These are phyloP conservation scores for Leptopilina clavipes DNA, from an alignment of 1,140 invertebrate species.

Conservation along the genomic window DNA sequence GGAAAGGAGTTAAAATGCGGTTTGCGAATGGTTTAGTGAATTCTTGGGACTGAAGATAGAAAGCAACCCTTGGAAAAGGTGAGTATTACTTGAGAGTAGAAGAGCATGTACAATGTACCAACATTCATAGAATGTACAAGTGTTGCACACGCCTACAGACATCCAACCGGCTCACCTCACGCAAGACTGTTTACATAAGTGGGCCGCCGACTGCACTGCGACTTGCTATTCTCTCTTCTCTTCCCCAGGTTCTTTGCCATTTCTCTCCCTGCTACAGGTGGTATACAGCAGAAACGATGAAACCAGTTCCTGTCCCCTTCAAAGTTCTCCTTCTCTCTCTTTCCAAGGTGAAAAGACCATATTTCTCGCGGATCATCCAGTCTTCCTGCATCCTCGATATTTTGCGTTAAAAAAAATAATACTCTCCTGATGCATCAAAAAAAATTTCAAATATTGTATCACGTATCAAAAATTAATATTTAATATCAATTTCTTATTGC, in stretches of 20 bases:
- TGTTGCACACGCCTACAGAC: constrained; percentile 56
- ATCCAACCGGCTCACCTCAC: constrained; percentile 61
- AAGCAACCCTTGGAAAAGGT: constrained; percentile 4
- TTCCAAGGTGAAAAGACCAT: constrained; percentile 37
- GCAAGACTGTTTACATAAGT: constrained; percentile 67
- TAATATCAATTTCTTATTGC: no score
- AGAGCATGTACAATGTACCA: neutral
- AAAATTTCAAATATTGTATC: no score
- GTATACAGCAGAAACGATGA: constrained; percentile 40
- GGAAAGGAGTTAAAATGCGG: constrained; percentile 14
- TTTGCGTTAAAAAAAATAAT: neutral
- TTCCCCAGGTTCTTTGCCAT: constrained; percentile 6
- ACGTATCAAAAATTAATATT: neutral
- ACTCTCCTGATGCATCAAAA: neutral
- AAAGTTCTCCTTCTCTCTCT: constrained; percentile 25
- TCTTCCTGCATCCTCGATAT: neutral
- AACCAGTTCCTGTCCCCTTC: constrained; percentile 44
- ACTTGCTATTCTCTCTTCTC: constrained; percentile 38
- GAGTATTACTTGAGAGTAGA: neutral
- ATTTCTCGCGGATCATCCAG: constrained; percentile 48
- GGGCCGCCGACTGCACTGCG: constrained; percentile 44
- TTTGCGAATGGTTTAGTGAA: neutral
- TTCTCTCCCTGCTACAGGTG: constrained; percentile 62
- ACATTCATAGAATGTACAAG: constrained; percentile 55
- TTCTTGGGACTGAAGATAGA: constrained; percentile 6